phyloP scores from a whole-genome alignment of 2,113 vertebrate genomes.

The Heterocephalus glaber region DNA sequence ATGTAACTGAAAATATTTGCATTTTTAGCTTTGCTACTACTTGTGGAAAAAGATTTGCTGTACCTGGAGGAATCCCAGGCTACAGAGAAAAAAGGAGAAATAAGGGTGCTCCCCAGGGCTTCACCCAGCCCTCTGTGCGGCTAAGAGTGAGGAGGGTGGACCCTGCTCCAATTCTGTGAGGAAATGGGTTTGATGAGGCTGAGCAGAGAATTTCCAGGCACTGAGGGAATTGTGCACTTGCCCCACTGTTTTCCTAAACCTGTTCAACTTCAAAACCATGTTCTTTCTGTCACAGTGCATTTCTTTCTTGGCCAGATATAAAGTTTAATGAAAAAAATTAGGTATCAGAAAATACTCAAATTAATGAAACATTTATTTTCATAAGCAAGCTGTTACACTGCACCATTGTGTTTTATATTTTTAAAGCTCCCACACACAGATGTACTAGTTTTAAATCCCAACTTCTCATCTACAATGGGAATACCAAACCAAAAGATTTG shows the following conservation, averaged over 20 bases:
- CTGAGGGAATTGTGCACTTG: background rate
- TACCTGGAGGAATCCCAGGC: background rate
- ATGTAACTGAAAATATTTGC: background rate
- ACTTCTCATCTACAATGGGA: background rate
- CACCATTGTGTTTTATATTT: background rate
- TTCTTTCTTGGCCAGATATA: background rate
- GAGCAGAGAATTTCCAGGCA: background rate
- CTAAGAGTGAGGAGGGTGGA: no score
- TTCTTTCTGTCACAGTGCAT: background rate
- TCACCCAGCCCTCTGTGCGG: background rate
- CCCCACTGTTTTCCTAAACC: background rate
- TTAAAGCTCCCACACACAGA: constrained; percentile 24
- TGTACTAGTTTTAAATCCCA: constrained; percentile 36
- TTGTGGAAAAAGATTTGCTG: background rate
- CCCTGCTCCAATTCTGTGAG: background rate
- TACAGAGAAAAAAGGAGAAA: background rate
- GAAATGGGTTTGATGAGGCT: background rate
- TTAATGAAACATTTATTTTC: background rate
- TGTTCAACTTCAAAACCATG: background rate
- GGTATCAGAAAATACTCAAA: background rate
- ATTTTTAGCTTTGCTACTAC: background rate
- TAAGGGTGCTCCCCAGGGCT: background rate
- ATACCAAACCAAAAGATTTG: background rate
- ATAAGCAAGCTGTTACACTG: background rate
- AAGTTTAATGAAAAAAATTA: constrained; percentile 26